Base-by-base conservation (phyloP, 2,888 invertebrate species). In the Eretmocerus hayati region DNA sequence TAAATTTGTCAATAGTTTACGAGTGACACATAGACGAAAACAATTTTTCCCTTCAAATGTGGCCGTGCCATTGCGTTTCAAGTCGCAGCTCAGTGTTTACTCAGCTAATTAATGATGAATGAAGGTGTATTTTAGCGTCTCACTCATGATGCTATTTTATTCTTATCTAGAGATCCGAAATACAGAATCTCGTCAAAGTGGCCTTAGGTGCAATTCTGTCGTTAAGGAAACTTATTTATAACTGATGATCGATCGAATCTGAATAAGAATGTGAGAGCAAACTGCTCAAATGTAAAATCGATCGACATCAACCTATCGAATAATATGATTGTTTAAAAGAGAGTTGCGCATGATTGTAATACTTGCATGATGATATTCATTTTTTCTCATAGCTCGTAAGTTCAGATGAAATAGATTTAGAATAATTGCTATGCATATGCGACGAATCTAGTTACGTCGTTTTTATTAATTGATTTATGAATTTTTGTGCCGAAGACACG, bases 401-500 rank as follows among this genome's bases (percentile, higher is more conserved):
- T 39, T 46, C 22, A 60, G 59, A 58, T n/a, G n/a, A n/a, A n/a
- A n/a, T n/a, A n/a, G n/a, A n/a, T n/a, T n/a, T n/a, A n/a, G n/a
- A n/a, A n/a, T n/a, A n/a, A n/a, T n/a, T n/a, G n/a, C n/a, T n/a
- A n/a, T n/a, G n/a, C n/a, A n/a, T n/a, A n/a, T n/a, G n/a, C n/a
- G n/a, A n/a, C n/a, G n/a, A n/a, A n/a, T n/a, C n/a, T n/a, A n/a
- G n/a, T n/a, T n/a, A n/a, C n/a, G n/a, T n/a, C n/a, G n/a, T n/a
- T n/a, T n/a, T n/a, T n/a, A n/a, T n/a, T 26, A 41, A 46, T 40
- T 30, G 45, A 19, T 41, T 46, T 52, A 48, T 52, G 48, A 42
- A 41, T 38, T 55, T 56, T 50, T 55, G 48, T 49, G 49, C 55
- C 52, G 68, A 71, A 71, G 70, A 63, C 70, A 71, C 68, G 62